A percentile compares a stretch with the other conserved stretches of the same genome.
These are phyloP conservation scores for Apoda limacodes DNA, from an alignment of 2,888 invertebrate species.

Conservation along the genomic window DNA sequence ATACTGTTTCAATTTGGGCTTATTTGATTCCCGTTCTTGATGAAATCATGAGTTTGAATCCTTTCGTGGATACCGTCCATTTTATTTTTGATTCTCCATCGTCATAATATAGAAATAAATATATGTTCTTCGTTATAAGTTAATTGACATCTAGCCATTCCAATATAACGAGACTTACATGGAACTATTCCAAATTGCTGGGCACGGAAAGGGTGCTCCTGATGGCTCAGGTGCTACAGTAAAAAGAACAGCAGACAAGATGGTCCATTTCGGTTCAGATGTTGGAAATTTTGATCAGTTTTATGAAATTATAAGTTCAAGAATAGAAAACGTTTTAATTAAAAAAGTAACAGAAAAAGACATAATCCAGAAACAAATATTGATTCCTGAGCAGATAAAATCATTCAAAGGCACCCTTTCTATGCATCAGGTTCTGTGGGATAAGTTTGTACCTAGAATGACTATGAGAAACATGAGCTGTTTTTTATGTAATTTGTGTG, in stretches of 20 bases:
- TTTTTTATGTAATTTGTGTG: slow-evolving; percentile 6
- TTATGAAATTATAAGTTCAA: slow-evolving; percentile 7
- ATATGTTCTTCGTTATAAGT: slow-evolving; percentile 10
- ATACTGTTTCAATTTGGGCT: slow-evolving; percentile 14
- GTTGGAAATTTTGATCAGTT: slow-evolving; percentile 10
- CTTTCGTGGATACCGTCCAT: slow-evolving; percentile 9
- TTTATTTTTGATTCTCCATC: slow-evolving; percentile 9
- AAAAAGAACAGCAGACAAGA: slow-evolving; percentile 16
- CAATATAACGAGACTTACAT: slow-evolving; percentile 7
- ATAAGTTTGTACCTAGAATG: slow-evolving; percentile 10
- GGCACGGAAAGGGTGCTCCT: slow-evolving; percentile 20
- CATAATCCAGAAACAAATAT: too few species aligned
- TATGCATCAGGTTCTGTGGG: slow-evolving; percentile 17
- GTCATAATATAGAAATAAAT: slow-evolving; percentile 10
- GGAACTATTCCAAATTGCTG: slow-evolving; percentile 17
- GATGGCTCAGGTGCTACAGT: slow-evolving; percentile 16
- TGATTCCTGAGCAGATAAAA: slow-evolving; percentile 14
- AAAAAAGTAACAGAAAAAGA: slow-evolving; percentile 6
- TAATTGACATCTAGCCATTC: slow-evolving; percentile 3
- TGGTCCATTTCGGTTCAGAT: slow-evolving; percentile 12
- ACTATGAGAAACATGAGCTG: slow-evolving; percentile 5
- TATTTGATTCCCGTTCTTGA: slow-evolving; percentile 9
- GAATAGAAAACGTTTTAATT: slow-evolving; percentile 6
- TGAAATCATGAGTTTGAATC: slow-evolving; percentile 7
- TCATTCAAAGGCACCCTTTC: slow-evolving; percentile 16